Percentiles rank a stretch among this genome's conserved stretches.
Evolutionary conservation across 2,113 vertebrate species (phyloP).

Genomic region (Oncorhynchus kisutch): DNA sequence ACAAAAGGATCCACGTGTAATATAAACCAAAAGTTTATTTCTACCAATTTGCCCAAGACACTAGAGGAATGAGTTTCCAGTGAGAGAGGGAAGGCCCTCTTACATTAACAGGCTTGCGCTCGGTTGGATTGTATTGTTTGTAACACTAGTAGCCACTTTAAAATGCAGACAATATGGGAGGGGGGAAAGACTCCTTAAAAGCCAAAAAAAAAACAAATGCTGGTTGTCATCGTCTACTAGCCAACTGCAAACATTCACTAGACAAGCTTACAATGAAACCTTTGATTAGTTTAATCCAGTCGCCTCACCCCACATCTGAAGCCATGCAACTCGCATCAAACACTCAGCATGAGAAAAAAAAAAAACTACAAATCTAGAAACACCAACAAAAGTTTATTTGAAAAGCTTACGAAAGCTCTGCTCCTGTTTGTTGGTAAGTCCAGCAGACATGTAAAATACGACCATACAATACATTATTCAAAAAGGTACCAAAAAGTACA

Average conservation of each 20-base stretch:
- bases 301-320: constrained; percentile 67
- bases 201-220: constrained; percentile 55
- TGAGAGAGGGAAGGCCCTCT: constrained; percentile 71
- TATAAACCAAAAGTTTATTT: constrained; percentile 61
- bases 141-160: constrained; percentile 77
- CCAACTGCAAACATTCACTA: constrained; percentile 69
- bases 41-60: constrained; percentile 55
- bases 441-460: constrained; percentile 75
- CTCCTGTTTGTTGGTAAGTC: constrained; percentile 72
- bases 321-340: constrained; percentile 66
- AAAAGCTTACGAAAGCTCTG: constrained; percentile 78
- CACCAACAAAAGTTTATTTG: constrained; percentile 60
- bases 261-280: constrained; percentile 69
- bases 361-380: constrained; percentile 38
- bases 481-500: constrained; percentile 99
- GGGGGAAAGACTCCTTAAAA: constrained; percentile 59
- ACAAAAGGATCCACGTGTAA: constrained; percentile 62
- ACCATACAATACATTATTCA: constrained; percentile 76
- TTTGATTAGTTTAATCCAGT: constrained; percentile 68
- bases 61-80: constrained; percentile 40
- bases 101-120: constrained; percentile 63
- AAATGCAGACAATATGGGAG: constrained; percentile 73
- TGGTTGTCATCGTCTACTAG: constrained; percentile 70
- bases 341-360: constrained; percentile 26
- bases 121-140: constrained; percentile 64